These are phyloP conservation scores for Unio delphinus DNA, from an alignment of 2,888 invertebrate species.

Conservation along the genomic window DNA sequence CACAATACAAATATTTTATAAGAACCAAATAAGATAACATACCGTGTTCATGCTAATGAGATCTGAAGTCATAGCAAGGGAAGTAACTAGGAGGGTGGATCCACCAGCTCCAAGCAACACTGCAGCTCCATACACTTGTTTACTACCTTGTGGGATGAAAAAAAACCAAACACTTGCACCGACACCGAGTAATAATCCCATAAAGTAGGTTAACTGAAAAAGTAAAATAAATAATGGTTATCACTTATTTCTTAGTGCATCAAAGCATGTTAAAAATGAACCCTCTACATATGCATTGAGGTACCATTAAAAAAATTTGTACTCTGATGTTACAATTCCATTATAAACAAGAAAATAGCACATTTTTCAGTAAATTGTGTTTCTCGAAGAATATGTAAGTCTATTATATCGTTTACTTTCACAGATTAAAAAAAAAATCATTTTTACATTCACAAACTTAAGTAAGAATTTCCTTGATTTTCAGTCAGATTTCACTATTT, in stretches of 20 bases:
- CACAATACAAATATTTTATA: background rate
- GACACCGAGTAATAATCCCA: slow-evolving; percentile 80
- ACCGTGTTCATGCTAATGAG: slow-evolving; percentile 87
- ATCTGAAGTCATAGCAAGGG: slow-evolving; percentile 90
- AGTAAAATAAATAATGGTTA: background rate
- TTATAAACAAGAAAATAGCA: background rate
- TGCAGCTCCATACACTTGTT: slow-evolving; percentile 79
- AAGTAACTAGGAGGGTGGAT: slow-evolving; percentile 89
- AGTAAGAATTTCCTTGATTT: too few species aligned
- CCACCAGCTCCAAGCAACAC: slow-evolving; percentile 85
- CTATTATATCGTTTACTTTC: too few species aligned
- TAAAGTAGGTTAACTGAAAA: slow-evolving; percentile 77
- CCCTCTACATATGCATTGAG: background rate
- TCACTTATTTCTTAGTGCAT: background rate
- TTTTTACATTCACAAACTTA: too few species aligned
- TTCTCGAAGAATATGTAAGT: too few species aligned
- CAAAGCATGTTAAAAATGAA: background rate
- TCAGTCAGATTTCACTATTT: too few species aligned
- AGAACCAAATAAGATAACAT: slow-evolving; percentile 32
- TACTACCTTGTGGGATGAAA: slow-evolving; percentile 56
- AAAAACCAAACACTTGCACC: slow-evolving; percentile 82
- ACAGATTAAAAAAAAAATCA: too few species aligned
- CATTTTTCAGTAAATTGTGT: too few species aligned
- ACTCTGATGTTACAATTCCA: too few species aligned
- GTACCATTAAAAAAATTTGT: too few species aligned